Percentiles rank a stretch among this genome's conserved stretches.
These are phyloP conservation scores for Fundulus diaphanus DNA, from an alignment of 2,797 vertebrate species.

Conservation along the genomic window DNA sequence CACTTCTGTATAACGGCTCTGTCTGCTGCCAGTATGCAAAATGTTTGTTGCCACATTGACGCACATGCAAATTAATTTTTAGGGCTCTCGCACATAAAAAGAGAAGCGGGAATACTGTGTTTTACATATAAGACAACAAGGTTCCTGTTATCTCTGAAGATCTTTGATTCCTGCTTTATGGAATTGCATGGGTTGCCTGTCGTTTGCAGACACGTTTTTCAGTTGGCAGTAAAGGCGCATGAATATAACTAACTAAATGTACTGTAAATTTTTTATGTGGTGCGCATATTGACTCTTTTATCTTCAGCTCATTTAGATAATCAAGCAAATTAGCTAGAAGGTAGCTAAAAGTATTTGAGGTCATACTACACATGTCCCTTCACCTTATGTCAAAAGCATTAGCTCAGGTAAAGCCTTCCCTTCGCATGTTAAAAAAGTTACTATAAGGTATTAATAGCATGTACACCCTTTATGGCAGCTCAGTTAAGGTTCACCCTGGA, in stretches of 20 bases:
- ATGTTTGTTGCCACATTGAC: slow-evolving; percentile 65
- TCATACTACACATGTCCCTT: background rate
- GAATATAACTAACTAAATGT: slow-evolving; percentile 10
- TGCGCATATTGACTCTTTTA: background rate
- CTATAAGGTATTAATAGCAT: background rate
- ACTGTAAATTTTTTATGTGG: background rate
- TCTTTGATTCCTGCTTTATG: background rate
- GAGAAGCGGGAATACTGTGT: slow-evolving; percentile 1
- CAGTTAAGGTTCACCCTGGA: background rate
- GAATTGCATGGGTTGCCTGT: background rate
- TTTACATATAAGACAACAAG: slow-evolving; percentile 39
- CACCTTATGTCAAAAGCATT: background rate
- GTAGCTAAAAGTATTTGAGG: background rate
- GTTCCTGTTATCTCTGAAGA: slow-evolving; percentile 36
- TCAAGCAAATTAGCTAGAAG: background rate
- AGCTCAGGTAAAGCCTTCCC: background rate
- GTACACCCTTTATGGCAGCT: background rate
- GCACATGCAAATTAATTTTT: slow-evolving; percentile 65
- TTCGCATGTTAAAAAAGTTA: background rate
- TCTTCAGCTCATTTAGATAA: background rate
- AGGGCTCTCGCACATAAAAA: slow-evolving; percentile 29
- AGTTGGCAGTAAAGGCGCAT: background rate
- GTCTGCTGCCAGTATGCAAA: slow-evolving; percentile 36
- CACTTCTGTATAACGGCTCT: slow-evolving; percentile 20
- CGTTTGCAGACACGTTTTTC: background rate